Base-by-base conservation (phyloP, 2,888 invertebrate species). In the Athrips mouffetella region DNA sequence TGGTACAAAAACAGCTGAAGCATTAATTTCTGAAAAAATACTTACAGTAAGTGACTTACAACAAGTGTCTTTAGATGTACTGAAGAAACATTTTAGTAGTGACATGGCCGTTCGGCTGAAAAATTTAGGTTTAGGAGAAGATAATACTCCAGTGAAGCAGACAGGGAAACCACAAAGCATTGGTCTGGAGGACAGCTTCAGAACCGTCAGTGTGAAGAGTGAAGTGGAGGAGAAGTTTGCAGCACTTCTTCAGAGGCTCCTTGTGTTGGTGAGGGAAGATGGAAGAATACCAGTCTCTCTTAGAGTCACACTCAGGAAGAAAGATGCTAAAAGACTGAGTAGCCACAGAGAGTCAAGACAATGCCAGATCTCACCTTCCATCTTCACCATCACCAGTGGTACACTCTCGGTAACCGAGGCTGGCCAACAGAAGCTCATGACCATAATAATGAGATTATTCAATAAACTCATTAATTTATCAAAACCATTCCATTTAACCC, bases 131-230 rank as follows among this genome's bases (percentile, higher is more conserved):
- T 89, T 91, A 76, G 96, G 96, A n/a, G 91, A 92, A 50, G 96
- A 96, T 73, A 89, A 89, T 55, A 90, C 91, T 54, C 86, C 89
- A 45, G 94, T 96, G 1, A 93, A 94, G 64, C 90, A 92, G 50
- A 92, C 92, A 30, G 94, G 94, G 3, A 93, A 91, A 67, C 95
- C 95, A 10, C 94, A 93, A 72, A 93, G 92, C 53, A 94, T 95
- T 64, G 94, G 95, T 15, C 78, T 95, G 52, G 95, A 95, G 70
- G 95, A 95, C 72, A 92, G 94, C 50, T 94, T 94, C 73, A 92
- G 91, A 63, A 91, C 91, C 49, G 92, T 94, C 45, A 92, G 92
- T 58, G 90, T 92, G 2, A 91, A 92, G 60, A 91, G 90, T 49
- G 94, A 95, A 68, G 93, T 94, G 2, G 92, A 92, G 66, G 92